Conservation (phyloP, 1,140 invertebrate species). For the Lepidostoma basale region DNA sequence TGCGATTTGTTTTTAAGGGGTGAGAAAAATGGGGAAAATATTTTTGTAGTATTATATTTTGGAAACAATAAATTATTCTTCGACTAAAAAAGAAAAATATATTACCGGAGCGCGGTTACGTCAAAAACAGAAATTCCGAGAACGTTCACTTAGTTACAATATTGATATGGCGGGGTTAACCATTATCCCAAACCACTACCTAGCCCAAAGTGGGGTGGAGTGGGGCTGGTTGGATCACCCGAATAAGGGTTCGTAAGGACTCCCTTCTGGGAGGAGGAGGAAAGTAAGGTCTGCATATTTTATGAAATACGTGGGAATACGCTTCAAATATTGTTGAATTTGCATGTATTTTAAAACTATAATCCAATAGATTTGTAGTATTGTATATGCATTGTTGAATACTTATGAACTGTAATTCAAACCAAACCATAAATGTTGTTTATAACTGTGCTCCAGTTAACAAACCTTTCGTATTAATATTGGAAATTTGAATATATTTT, state of each 20-base stretch:
- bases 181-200: constrained; percentile 11
- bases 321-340: too few relatives aligned
- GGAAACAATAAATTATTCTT: constrained; percentile 7
- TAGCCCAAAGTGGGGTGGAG: constrained; percentile 3
- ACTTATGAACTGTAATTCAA: too few relatives aligned
- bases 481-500: too few relatives aligned
- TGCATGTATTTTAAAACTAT: too few relatives aligned
- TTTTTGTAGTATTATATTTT: neutral
- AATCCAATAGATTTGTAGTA: too few relatives aligned
- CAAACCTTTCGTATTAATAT: too few relatives aligned
- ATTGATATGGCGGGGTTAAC: constrained; percentile 30
- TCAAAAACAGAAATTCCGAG: constrained; percentile 37
- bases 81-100: neutral
- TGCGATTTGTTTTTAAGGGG: too few relatives aligned
- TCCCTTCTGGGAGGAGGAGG: neutral
- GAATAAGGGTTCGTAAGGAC: constrained; percentile 4
- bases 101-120: constrained; percentile 8
- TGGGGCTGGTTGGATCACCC: constrained; percentile 10
- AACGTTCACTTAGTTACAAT: constrained; percentile 37
- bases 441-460: too few relatives aligned
- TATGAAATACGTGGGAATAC: too few relatives aligned
- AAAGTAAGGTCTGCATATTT: too few relatives aligned
- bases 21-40: neutral
- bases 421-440: too few relatives aligned
- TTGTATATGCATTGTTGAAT: too few relatives aligned